Conservation (phyloP, 2,888 invertebrate genomes). For the Trissoscelio sp. region DNA sequence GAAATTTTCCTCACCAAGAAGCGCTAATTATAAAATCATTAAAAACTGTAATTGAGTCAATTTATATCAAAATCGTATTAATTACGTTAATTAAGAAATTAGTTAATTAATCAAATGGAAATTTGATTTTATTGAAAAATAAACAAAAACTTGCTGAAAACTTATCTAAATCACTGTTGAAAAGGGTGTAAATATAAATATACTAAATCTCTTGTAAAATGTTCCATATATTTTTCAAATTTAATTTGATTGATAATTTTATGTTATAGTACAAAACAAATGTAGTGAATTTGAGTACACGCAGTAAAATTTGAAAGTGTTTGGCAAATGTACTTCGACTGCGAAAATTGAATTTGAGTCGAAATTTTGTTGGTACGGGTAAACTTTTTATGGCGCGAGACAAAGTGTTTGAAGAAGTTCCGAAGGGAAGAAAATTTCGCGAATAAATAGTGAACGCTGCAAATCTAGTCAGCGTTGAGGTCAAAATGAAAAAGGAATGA, state of each 20-base stretch:
- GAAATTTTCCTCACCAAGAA: conserved; percentile 22
- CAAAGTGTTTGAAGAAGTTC: conserved; percentile 44
- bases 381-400: conserved; percentile 48
- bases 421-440: conserved; percentile 20
- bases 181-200: too few species aligned
- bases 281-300: background rate
- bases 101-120: too few species aligned
- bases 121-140: too few species aligned
- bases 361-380: conserved; percentile 26
- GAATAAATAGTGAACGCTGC: conserved; percentile 29
- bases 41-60: conserved; percentile 19
- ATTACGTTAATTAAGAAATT: background rate
- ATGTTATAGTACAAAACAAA: too few species aligned
- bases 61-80: background rate
- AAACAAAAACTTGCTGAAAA: too few species aligned
- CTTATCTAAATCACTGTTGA: too few species aligned
- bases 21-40: conserved; percentile 37
- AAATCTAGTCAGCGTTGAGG: conserved; percentile 36
- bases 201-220: too few species aligned
- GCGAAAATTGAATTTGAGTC: conserved; percentile 17
- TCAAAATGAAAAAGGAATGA: conserved; percentile 51
- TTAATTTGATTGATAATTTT: too few species aligned
- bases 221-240: too few species aligned
- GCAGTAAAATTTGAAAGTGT: background rate
- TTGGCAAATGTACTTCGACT: conserved; percentile 15